These are phyloP conservation scores for Phrynosoma platyrhinos DNA, from an alignment of 2,113 vertebrate genomes.

Conservation along the genomic window DNA sequence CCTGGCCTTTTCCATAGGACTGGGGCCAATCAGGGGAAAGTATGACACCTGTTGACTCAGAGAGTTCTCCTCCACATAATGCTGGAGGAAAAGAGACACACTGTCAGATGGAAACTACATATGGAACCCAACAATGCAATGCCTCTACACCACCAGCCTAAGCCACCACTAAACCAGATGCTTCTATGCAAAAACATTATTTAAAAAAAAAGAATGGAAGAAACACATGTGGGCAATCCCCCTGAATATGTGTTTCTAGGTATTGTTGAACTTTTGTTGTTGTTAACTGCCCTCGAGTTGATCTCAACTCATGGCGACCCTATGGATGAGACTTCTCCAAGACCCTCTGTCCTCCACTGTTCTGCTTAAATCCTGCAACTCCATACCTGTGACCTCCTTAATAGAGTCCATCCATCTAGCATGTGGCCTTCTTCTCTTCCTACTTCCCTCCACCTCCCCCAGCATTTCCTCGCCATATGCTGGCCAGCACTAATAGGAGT, in stretches of 20 bases:
- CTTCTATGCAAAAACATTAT: not conserved
- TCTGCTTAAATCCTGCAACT: too few species aligned
- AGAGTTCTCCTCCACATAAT: constrained; percentile 90
- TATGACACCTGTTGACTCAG: constrained; percentile 85
- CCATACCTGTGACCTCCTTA: too few species aligned
- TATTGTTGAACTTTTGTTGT: too few species aligned
- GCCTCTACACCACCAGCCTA: not conserved
- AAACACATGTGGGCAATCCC: too few species aligned
- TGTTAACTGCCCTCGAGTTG: too few species aligned
- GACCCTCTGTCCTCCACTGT: too few species aligned
- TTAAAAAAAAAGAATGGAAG: not conserved
- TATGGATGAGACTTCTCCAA: too few species aligned
- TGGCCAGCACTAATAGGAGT: not conserved
- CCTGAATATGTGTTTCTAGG: not conserved
- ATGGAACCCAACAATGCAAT: not conserved
- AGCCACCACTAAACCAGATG: not conserved
- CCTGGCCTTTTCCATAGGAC: constrained; percentile 89
- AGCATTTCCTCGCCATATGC: too few species aligned
- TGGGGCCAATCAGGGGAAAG: constrained; percentile 94
- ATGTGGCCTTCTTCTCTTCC: too few species aligned
- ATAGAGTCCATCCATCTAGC: too few species aligned
- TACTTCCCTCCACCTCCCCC: too few species aligned
- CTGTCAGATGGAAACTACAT: not conserved
- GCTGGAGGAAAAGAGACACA: constrained; percentile 70
- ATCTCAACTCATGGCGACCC: too few species aligned